Conservation (phyloP, 2,797 vertebrate species). For the Hylomyscus alleni region DNA sequence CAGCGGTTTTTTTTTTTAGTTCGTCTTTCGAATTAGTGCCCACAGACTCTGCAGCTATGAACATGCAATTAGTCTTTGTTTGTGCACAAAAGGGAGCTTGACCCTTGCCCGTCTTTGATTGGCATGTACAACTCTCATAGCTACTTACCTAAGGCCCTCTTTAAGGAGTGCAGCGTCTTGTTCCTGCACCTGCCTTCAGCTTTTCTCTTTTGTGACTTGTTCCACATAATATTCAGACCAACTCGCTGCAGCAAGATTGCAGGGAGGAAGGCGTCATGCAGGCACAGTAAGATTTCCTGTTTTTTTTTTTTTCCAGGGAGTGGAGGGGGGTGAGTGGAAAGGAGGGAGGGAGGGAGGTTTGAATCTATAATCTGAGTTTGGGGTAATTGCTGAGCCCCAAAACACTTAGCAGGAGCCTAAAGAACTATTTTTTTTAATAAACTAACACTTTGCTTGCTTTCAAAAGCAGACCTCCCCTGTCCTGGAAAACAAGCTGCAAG, state of each 20-base stretch:
- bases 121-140: conserved; percentile 82
- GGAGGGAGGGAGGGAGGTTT: conserved; percentile 65
- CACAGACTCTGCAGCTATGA: conserved; percentile 84
- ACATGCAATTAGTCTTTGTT: conserved; percentile 86
- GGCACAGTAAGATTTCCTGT: conserved; percentile 79
- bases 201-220: conserved; percentile 82
- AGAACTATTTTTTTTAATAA: conserved; percentile 81
- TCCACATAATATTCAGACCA: conserved; percentile 75
- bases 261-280: conserved; percentile 70
- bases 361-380: conserved; percentile 80
- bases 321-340: neutral
- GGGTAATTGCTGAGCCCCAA: conserved; percentile 82
- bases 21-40: conserved; percentile 83
- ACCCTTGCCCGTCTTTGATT: conserved; percentile 84
- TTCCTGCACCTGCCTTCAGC: conserved; percentile 84
- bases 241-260: conserved; percentile 68
- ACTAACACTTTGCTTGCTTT: conserved; percentile 82
- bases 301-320: conserved; percentile 69
- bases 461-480: conserved; percentile 83
- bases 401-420: conserved; percentile 82
- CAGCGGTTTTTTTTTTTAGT: conserved; percentile 80
- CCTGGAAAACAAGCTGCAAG: conserved; percentile 78
- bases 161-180: conserved; percentile 72
- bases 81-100: conserved; percentile 85
- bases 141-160: conserved; percentile 85